Evolutionary conservation across 2,888 invertebrate species (phyloP).

Genomic region (Microctonus hyperodae): DNA sequence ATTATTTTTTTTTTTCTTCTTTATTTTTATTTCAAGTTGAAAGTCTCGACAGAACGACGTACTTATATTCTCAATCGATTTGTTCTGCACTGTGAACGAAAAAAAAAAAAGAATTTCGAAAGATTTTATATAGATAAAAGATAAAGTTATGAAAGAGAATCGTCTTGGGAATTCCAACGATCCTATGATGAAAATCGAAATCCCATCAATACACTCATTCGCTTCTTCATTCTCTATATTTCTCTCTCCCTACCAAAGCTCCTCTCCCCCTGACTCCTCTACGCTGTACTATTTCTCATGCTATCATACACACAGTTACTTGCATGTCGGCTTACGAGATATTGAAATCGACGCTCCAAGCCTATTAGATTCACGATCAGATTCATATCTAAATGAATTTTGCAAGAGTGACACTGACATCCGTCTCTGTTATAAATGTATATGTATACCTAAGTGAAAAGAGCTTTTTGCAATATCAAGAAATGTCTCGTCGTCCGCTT

Average conservation of each 20-base stretch:
- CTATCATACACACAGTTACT: not conserved
- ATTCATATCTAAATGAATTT: slow-evolving; percentile 25
- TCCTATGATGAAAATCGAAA: slow-evolving; percentile 32
- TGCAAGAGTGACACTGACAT: slow-evolving; percentile 18
- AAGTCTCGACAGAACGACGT: slow-evolving; percentile 24
- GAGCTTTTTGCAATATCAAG: slow-evolving; percentile 14
- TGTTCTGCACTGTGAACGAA: not conserved
- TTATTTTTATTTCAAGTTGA: slow-evolving; percentile 25
- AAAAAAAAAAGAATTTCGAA: not conserved
- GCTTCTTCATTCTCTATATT: slow-evolving; percentile 37
- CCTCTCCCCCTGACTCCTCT: no score
- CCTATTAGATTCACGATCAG: slow-evolving; percentile 20
- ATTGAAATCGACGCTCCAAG: slow-evolving; percentile 29
- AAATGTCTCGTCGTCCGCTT: not conserved
- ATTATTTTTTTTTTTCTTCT: not conserved
- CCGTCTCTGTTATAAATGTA: no score
- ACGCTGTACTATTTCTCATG: no score
- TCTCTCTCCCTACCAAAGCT: not conserved
- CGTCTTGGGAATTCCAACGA: slow-evolving; percentile 24
- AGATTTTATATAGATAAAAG: not conserved
- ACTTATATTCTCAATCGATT: slow-evolving; percentile 26
- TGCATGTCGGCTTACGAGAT: slow-evolving; percentile 11
- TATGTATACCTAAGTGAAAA: not conserved
- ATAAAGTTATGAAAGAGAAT: slow-evolving; percentile 19
- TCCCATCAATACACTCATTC: slow-evolving; percentile 28